These are phyloP conservation scores for Eleutherodactylus coqui DNA, from an alignment of 2,797 vertebrate species.

Conservation along the genomic window DNA sequence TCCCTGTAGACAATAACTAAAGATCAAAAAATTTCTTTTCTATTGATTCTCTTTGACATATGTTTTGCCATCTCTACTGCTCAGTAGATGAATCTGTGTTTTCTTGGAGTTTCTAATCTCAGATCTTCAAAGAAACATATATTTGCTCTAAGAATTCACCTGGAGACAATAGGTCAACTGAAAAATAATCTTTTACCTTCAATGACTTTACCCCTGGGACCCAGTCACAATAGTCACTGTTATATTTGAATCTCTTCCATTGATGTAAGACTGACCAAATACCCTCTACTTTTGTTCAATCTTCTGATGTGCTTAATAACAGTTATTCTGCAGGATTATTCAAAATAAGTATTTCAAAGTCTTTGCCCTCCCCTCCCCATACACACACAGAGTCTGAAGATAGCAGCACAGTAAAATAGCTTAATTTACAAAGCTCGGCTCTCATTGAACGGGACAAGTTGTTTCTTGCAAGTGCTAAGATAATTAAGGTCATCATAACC, in stretches of 20 bases:
- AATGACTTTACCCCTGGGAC: background rate
- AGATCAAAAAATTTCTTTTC: background rate
- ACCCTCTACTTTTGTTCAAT: background rate
- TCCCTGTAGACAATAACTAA: background rate
- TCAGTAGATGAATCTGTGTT: background rate
- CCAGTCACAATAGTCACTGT: background rate
- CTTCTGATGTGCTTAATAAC: constrained; percentile 13
- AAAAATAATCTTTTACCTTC: background rate
- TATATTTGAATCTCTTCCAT: background rate
- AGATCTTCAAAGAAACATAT: background rate
- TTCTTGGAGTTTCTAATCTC: background rate
- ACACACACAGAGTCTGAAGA: background rate
- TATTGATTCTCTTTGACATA: background rate
- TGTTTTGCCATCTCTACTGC: background rate
- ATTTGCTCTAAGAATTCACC: background rate
- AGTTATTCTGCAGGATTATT: constrained; percentile 15
- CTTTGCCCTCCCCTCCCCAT: background rate
- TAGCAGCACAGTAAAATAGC: constrained; percentile 1
- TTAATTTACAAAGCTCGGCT: background rate
- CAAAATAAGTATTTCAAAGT: background rate
- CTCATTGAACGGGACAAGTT: background rate
- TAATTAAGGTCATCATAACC: constrained; percentile 52
- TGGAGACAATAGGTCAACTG: background rate
- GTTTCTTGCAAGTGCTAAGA: constrained; percentile 33
- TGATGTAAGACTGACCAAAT: background rate